Evolutionary conservation across 2,113 vertebrate genomes (phyloP).

Genomic region (Cynoglossus semilaevis): DNA sequence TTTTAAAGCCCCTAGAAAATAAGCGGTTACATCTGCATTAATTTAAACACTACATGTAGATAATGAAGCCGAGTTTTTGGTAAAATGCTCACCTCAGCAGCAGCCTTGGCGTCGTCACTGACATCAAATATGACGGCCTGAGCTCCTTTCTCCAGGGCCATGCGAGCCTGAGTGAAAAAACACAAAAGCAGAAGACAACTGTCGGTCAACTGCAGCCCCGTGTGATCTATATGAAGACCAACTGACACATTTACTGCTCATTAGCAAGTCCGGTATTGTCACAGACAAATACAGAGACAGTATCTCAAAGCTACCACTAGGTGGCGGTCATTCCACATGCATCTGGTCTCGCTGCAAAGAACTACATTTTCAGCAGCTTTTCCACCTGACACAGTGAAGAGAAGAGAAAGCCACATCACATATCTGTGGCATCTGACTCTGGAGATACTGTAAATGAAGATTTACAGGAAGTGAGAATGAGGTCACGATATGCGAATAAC

Average conservation of each 20-base stretch:
- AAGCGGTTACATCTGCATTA: too few species aligned
- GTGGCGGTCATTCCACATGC: constrained; percentile 48
- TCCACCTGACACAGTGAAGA: constrained; percentile 25
- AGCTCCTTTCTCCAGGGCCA: constrained; percentile 91
- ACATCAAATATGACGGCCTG: constrained; percentile 95
- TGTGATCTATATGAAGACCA: not conserved
- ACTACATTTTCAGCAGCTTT: constrained; percentile 16
- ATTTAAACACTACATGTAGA: too few species aligned
- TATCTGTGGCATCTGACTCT: not conserved
- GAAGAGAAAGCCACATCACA: not conserved
- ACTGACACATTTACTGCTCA: not conserved
- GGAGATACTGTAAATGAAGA: not conserved
- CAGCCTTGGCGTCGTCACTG: constrained; percentile 85
- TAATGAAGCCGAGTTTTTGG: not conserved
- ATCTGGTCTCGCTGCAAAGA: not conserved
- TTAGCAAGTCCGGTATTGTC: too few species aligned
- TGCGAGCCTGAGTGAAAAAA: constrained; percentile 81
- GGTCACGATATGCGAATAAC: too few species aligned
- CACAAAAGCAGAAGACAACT: not conserved
- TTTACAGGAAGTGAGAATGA: too few species aligned
- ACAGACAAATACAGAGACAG: not conserved
- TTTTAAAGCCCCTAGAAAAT: too few species aligned
- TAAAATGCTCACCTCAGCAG: constrained; percentile 81
- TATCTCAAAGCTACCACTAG: constrained; percentile 44
- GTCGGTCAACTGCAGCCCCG: not conserved